Evolutionary conservation across 2,797 vertebrate species (phyloP), one percentile per base, ranked within the genome.

Genomic region (Coranthus polyacanthus): DNA sequence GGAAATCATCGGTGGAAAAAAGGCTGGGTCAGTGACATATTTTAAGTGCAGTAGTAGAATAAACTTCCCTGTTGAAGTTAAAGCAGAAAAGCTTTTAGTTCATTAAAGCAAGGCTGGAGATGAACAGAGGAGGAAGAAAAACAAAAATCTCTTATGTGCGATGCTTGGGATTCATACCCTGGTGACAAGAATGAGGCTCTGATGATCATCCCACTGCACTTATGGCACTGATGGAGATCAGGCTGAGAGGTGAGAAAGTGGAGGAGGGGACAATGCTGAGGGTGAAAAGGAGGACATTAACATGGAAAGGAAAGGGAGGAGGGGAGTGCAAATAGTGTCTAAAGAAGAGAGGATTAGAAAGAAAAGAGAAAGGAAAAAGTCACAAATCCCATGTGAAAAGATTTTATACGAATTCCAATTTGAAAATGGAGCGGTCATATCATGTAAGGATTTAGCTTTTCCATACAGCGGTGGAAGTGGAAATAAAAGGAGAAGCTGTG

Each of bases 181-280:
- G 91, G 93, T 96, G 93, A 88, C 95, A 94, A 95, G 94, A 95
- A 95, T 94, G 93, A 94, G 93, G 95, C 93, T 96, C 92, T 95
- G 95, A 93, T 92, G 24, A 94, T 95, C 95, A 96, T 96, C 94
- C 93, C 93, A 93, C 91, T 92, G 93, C 92, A 94, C 92, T 84
- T 11, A 38, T 7, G n/a, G 24, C 24, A 5, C 1, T 39, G 37
- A 63, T 51, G 26, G n/a, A 46, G 43, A 46, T 24, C 12, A 45
- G 34, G 9, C 38, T 64, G 26, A 46, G 46, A 59, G 63, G 6
- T 17, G 41, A 41, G 62, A 55, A 51, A 20, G 44, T 29, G 22
- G 68, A 44, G 43, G 37, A 13, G 15, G 47, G 49, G 44, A 32
- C 41, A 47, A 21, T 54, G 44, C 36, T 50, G 17, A 21, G 44